phyloP scores from a whole-genome alignment of 1,140 invertebrate species.

The Belonocnema kinseyi region DNA sequence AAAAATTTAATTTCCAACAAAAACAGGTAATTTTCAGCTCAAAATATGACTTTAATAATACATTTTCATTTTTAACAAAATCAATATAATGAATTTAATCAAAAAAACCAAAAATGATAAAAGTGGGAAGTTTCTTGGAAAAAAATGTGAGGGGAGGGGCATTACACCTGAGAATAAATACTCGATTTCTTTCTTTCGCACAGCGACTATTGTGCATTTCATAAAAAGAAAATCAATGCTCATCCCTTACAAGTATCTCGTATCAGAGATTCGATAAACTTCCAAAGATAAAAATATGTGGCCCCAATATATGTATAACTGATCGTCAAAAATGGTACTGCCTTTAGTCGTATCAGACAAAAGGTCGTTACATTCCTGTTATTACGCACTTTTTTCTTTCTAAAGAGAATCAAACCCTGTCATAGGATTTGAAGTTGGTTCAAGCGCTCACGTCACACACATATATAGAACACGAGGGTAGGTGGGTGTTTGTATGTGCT shows the following conservation, averaged over 20 bases:
- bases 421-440: constrained; percentile 46
- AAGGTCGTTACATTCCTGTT: not conserved
- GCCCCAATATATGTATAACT: too few relatives aligned
- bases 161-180: constrained; percentile 33
- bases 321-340: not conserved
- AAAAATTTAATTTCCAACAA: too few relatives aligned
- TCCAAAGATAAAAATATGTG: not conserved
- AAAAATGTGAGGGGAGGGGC: too few relatives aligned
- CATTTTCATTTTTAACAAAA: too few relatives aligned
- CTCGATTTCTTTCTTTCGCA: constrained; percentile 5
- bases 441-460: constrained; percentile 55
- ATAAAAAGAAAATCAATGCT: constrained; percentile 31
- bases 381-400: constrained; percentile 12
- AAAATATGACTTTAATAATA: too few relatives aligned
- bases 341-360: not conserved
- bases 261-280: not conserved
- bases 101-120: too few relatives aligned
- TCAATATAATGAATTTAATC: too few relatives aligned
- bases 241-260: constrained; percentile 20
- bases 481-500: constrained; percentile 54
- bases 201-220: constrained; percentile 15
- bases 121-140: too few relatives aligned
- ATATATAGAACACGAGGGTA: constrained; percentile 44
- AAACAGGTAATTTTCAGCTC: too few relatives aligned
- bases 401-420: constrained; percentile 16